Base-by-base conservation (phyloP, 2,113 vertebrate species). In the Rallus limicola region DNA sequence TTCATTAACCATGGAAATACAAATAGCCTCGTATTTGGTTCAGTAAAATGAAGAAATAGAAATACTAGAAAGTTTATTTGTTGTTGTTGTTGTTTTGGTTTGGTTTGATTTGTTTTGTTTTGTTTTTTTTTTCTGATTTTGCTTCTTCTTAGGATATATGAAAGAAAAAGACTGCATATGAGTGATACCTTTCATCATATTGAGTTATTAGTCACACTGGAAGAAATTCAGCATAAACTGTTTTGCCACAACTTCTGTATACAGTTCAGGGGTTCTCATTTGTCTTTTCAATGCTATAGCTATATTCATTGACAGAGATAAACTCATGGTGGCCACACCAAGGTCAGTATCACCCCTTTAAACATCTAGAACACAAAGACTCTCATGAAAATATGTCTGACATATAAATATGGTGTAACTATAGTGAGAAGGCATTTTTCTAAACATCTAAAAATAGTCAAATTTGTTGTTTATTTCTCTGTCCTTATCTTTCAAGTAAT, bases 21-120 rank as follows among this genome's bases (percentile, higher is more conserved):
- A 1, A 5, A 40, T 2, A 62, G 6, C 1, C 5, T 40, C 6
- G 0, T 42, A 53, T 38, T 60, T 70, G 10, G 4, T 77, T 74
- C 11, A 62, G 10, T 48, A 52, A 70, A 19, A 58, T 34, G 29
- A 74, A 72, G 20, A 77, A 78, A 71, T 5, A 79, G 10, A 69
- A 81, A 56, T 65, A 9, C 4, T 28, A 29, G 21, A 38, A 78
- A 71, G 1, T 19, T 16, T 24, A n/a, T 29, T 36, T 5, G 5
- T 36, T 33, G 7, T 11, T 13, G 8, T 55, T 13, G 28, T 31
- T 56, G 17, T 56, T n/a, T 8, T 58, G 2, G 11, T 50, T 50
- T 50, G 0, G 1, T 17, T 38, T 34, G 70, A 36, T 9, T 36
- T 36, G n/a, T n/a, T n/a, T n/a, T n/a, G n/a, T n/a, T n/a, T n/a